Base-by-base conservation (phyloP, 2,113 vertebrate species). In the Toxotes jaculatrix region DNA sequence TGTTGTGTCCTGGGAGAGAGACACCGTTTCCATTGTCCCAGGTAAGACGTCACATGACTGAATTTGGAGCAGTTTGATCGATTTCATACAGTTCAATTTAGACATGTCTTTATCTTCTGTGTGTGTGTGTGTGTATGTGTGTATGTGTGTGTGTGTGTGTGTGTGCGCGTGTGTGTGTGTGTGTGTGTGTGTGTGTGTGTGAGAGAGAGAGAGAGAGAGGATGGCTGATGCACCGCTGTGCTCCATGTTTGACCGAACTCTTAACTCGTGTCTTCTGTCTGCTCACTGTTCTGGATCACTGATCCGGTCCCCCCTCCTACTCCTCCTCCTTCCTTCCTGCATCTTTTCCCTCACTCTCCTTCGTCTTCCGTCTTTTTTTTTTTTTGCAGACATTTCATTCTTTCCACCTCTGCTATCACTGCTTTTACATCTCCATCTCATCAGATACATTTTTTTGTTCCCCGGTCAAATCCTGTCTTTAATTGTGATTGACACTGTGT, bases 1-100 rank as follows among this genome's bases (percentile, higher is more conserved):
- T 9, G 98, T 99, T 27, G 97, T 99, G 90, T 99, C 98, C 95
- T 99, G 98, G 98, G 98, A 99, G 93, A 98, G 97, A 93, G 98
- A 99, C 95, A 99, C 98, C 0, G 97, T 99, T 77, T 97, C 98
- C 94, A 99, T 99, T 92, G 91, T 95, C 93, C 96, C 98, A 97
- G 98, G 98, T 99, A 98, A 93, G 97, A 86, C 53, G 13, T 23
- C 40, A 60, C 38, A 45, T 23, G 34, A 68, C 13, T 49, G n/a
- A 19, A 62, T 61, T 17, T 63, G 59, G 36, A 75, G 45, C 8
- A 19, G 45, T 23, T 31, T 74, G 45, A 32, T 38, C 66, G 27
- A 42, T 75, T 79, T 82, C 64, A 68, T 8, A 72, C 32, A 43
- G 40, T 31, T 68, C 49, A 56, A 62, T 78, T 60, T 64, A n/a